Percentiles rank a stretch among this genome's conserved stretches.
phyloP scores from a whole-genome alignment of 2,888 invertebrate genomes.

The Hedychridium roseum region DNA sequence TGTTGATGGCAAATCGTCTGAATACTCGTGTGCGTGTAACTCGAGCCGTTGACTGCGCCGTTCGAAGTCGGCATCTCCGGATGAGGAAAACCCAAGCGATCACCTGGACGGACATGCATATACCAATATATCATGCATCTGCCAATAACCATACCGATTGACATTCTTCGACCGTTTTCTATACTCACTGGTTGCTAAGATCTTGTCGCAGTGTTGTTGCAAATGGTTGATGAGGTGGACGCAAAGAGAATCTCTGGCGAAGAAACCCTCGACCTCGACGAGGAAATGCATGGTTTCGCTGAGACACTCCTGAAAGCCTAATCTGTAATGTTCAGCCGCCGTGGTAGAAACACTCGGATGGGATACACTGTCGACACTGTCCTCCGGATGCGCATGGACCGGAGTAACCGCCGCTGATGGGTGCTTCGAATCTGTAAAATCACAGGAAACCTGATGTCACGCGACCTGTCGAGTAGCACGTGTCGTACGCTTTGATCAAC shows the following conservation, averaged over 20 bases:
- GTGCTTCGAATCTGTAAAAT: slow-evolving; percentile 48
- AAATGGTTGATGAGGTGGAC: slow-evolving; percentile 82
- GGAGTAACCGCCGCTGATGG: slow-evolving; percentile 42
- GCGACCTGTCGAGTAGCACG: neutral
- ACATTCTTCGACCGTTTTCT: neutral
- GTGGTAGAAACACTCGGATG: slow-evolving; percentile 48
- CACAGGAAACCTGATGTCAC: neutral
- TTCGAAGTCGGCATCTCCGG: slow-evolving; percentile 52
- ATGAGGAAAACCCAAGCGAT: slow-evolving; percentile 60
- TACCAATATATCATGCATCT: neutral
- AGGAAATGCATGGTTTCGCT: slow-evolving; percentile 90
- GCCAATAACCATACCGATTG: neutral
- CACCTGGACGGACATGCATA: slow-evolving; percentile 45
- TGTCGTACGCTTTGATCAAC: neutral
- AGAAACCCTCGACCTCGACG: slow-evolving; percentile 84
- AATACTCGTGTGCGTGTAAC: slow-evolving; percentile 46
- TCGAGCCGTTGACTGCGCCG: slow-evolving; percentile 34
- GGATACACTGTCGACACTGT: slow-evolving; percentile 58
- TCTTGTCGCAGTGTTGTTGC: slow-evolving; percentile 81
- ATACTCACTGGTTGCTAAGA: slow-evolving; percentile 63
- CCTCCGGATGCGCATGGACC: slow-evolving; percentile 57
- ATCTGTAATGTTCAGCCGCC: slow-evolving; percentile 71
- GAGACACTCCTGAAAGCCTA: slow-evolving; percentile 91
- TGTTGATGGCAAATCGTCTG: slow-evolving; percentile 54
- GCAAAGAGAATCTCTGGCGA: slow-evolving; percentile 82